These are phyloP conservation scores for Gallinago media DNA, from an alignment of 2,113 vertebrate genomes.

Conservation along the genomic window DNA sequence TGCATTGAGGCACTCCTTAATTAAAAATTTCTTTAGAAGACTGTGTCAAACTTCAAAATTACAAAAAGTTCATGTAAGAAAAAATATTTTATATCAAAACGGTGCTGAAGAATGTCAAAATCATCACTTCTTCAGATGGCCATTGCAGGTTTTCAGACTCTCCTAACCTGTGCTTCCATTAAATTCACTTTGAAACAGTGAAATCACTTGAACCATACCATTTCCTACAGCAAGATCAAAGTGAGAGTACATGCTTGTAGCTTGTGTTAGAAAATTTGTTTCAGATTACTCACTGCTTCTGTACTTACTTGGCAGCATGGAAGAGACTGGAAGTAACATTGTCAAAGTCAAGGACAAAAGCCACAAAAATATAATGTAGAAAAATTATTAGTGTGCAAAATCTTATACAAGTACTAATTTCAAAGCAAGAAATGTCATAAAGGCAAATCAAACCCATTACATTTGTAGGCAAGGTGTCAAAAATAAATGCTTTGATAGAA, in stretches of 20 bases:
- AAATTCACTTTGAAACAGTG: not conserved
- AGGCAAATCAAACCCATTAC: not conserved
- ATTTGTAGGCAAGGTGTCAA: not conserved
- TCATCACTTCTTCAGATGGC: not conserved
- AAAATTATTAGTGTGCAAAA: not conserved
- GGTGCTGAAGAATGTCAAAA: not conserved
- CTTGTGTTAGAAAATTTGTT: not conserved
- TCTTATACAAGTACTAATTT: not conserved
- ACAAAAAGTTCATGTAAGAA: not conserved
- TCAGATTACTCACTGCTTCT: not conserved
- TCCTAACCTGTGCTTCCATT: not conserved
- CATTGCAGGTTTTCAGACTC: not conserved
- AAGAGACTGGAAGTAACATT: conserved; percentile 85
- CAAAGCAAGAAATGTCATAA: not conserved
- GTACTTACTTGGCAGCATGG: conserved; percentile 98
- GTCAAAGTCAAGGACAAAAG: conserved; percentile 82
- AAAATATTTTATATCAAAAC: not conserved
- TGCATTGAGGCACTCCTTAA: not conserved
- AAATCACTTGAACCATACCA: not conserved
- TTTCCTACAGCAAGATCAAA: not conserved
- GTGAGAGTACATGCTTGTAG: not conserved
- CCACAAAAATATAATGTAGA: not conserved
- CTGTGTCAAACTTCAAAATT: not conserved
- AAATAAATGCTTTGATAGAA: not conserved
- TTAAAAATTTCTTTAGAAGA: not conserved